Percentiles rank a stretch among this genome's conserved stretches.
These are phyloP conservation scores for Semotilus atromaculatus DNA, from an alignment of 2,797 vertebrate species.

Conservation along the genomic window DNA sequence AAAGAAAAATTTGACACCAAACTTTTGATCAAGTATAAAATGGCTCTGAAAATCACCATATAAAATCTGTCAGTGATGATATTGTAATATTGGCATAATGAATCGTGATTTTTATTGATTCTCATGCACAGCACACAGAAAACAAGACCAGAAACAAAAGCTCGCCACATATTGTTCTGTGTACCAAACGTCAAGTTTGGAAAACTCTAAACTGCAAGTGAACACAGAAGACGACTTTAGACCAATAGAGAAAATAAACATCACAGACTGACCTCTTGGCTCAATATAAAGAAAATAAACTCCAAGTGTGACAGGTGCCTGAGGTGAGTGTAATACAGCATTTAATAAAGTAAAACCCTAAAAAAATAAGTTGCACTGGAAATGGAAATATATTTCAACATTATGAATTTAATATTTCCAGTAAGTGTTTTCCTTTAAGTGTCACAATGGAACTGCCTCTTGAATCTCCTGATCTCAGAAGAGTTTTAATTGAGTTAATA, in stretches of 20 bases:
- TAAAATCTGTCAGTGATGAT: not conserved
- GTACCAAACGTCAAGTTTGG: not conserved
- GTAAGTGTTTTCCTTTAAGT: slow-evolving; percentile 2
- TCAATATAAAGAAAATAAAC: not conserved
- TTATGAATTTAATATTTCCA: not conserved
- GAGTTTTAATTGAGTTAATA: slow-evolving; percentile 16
- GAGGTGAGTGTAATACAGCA: not conserved
- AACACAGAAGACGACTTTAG: not conserved
- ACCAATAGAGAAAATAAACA: not conserved
- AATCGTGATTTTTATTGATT: not conserved
- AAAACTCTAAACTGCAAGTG: not conserved
- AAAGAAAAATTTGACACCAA: not conserved
- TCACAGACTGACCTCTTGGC: not conserved
- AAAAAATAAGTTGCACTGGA: not conserved
- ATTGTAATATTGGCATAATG: not conserved
- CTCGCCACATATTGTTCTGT: not conserved
- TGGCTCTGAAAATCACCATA: not conserved
- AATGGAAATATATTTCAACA: not conserved
- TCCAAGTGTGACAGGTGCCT: not conserved
- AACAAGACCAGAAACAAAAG: not conserved
- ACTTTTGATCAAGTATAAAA: not conserved
- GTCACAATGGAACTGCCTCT: slow-evolving; percentile 9
- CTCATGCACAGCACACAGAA: not conserved
- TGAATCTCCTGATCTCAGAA: slow-evolving; percentile 22
- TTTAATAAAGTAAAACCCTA: not conserved